Base-by-base conservation (phyloP, 2,888 invertebrate species). In the Meteorus colon region DNA sequence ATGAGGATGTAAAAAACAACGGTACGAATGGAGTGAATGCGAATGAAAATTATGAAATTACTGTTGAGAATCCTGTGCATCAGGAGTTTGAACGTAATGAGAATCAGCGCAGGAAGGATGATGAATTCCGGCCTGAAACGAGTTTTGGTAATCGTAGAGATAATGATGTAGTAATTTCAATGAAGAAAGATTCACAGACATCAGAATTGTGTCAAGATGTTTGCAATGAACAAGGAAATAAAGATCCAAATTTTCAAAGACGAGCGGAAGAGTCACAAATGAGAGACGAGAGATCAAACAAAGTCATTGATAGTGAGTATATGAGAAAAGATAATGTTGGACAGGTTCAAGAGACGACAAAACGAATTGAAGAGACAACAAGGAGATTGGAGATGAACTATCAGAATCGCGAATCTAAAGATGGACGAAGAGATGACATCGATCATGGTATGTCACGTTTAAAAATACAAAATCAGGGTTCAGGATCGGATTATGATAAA, bases 401-500 rank as follows among this genome's bases (percentile, higher is more conserved):
- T 72, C 67, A 66, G 73, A 78, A 65, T 65, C 74, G 76, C 45
- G 81, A 78, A 24, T 77, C 67, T 68, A 76, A 76, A 48, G 74
- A 63, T 14, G 41, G 75, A 0, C 83, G 84, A 68, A 89, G 87
- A 68, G 86, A 87, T 55, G 87, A 88, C 5, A 76, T 89, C 41
- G 88, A 89, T 41, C 86, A 87, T 6, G 85, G 88, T 12, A 87
- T 89, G 76, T 81, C 84, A n/a, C 83, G 86, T 74, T 78, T 89
- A 65, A 89, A 89, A 78, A 85, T 89, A 66, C 89, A 89, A 66
- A 86, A 86, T 78, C 87, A 87, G 51, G 89, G 88, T 37, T 87
- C 87, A 4, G 86, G 89, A 83, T 87, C 91, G 86, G 95, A 95
- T 89, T 95, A 95, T 84, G 95, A 95, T 86, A 95, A 95, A 88